Base-by-base conservation (phyloP, 2,797 vertebrate genomes). In the Antennarius maculatus region DNA sequence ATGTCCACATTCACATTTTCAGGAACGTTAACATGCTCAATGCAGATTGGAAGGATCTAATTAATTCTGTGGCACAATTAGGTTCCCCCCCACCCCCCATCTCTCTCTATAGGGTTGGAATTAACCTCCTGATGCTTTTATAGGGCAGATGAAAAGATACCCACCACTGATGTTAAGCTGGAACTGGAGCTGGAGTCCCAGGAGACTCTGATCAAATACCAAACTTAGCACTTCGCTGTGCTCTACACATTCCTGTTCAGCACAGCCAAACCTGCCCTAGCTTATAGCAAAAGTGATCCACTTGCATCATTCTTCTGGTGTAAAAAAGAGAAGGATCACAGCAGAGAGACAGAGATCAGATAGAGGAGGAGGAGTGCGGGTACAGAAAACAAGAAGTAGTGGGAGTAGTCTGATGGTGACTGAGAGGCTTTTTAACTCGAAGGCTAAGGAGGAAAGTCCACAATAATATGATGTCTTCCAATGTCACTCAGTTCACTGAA, bases 101-200 rank as follows among this genome's bases (percentile, higher is more conserved):
- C 61, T 68, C 43, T 80, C 74, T 83, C 71, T 77, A 77, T 80
- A 75, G 71, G 69, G 77, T 75, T 55, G 46, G 79, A 72, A 81
- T 92, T 88, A 90, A 89, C 89, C 90, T 86, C 75, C 67, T 75
- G 70, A 78, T 65, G 69, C 68, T 80, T 90, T 88, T 65, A 70
- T 64, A 54, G 79, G 31, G 64, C 74, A 84, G 86, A 91, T 93
- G 84, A 89, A 88, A 83, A 88, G 84, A 91, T 88, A 86, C 75
- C 70, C 57, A 74, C 77, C 69, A 74, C 77, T 82, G 79, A 77
- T 87, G 88, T 89, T 90, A 88, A 92, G 89, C 85, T 88, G 61
- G 73, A 83, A 79, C 74, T 81, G 60, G 68, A 84, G 76, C 82
- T 74, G 18, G 61, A 79, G 59, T 68, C 90, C 81, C 84, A 16